A percentile compares a stretch with the other conserved stretches of the same genome.
Conservation (phyloP, 30 jellyfish, hydroid and myxozoan species). For the Pseudorhiza aurosa region DNA sequence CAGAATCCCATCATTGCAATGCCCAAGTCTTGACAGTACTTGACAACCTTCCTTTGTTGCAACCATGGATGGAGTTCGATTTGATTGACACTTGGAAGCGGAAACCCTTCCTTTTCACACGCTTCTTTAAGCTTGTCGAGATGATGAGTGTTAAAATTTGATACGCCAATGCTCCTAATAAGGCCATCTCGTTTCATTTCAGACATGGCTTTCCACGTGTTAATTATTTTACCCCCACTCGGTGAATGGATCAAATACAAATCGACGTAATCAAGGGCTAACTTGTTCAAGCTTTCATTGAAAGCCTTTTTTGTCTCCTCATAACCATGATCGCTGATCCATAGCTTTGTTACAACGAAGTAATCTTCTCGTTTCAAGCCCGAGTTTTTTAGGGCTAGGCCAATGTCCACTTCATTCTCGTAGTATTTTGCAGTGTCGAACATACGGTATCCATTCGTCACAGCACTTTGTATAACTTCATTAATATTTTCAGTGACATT, state of each 20-base stretch:
- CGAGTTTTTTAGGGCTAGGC: conserved; percentile 76
- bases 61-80: conserved; percentile 95
- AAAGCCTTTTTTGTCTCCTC: conserved; percentile 68
- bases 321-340: conserved; percentile 66
- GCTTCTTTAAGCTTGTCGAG: conserved; percentile 59
- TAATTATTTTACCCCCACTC: conserved; percentile 67
- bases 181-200: conserved; percentile 84
- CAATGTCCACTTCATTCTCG: conserved; percentile 82
- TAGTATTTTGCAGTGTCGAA: conserved; percentile 86
- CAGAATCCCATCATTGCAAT: conserved; percentile 90
- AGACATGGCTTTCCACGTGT: conserved; percentile 86
- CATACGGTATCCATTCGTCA: conserved; percentile 81
- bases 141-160: conserved; percentile 89
- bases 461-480: conserved; percentile 62
- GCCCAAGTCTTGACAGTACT: conserved; percentile 57
- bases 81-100: conserved; percentile 89
- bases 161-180: conserved; percentile 91
- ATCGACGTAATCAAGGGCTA: conserved; percentile 85
- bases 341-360: conserved; percentile 88
- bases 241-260: conserved; percentile 89
- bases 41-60: conserved; percentile 73
- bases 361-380: conserved; percentile 76
- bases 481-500: conserved; percentile 50
- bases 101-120: conserved; percentile 41
- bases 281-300: conserved; percentile 56